These are phyloP conservation scores for Sphaerodactylus townsendi DNA, from an alignment of 2,113 vertebrate species.

Conservation along the genomic window DNA sequence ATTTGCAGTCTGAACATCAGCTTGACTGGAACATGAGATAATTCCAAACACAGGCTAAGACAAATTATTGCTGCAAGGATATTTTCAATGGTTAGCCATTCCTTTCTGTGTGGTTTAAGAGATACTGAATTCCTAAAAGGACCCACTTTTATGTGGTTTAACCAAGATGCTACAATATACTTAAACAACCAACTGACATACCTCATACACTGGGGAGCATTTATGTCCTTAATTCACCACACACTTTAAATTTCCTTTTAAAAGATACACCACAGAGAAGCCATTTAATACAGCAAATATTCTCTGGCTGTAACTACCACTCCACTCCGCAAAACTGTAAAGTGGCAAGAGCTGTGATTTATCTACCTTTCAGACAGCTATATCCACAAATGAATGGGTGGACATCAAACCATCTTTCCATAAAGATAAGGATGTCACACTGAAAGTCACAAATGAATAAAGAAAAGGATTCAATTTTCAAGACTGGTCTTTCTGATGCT, in stretches of 20 bases:
- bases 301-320: background rate
- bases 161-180: background rate
- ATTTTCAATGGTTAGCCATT: background rate
- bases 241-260: background rate
- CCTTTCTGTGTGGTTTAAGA: background rate
- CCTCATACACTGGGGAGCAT: background rate
- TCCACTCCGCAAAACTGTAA: background rate
- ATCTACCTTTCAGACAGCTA: background rate
- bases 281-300: background rate
- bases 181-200: background rate
- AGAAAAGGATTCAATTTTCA: too few species aligned
- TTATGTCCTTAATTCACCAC: constrained; percentile 10
- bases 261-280: background rate
- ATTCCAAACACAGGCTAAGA: background rate
- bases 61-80: background rate
- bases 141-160: background rate
- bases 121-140: background rate
- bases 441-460: background rate
- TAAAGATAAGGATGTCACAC: background rate
- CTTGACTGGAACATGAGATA: constrained; percentile 14
- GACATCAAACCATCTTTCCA: background rate
- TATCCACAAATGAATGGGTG: background rate
- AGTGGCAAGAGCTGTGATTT: background rate
- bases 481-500: too few species aligned
- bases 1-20: background rate